Percentiles rank a stretch among this genome's conserved stretches.
These are phyloP conservation scores for Tonatia bakeri DNA, from an alignment of 2,113 vertebrate genomes.

Conservation along the genomic window DNA sequence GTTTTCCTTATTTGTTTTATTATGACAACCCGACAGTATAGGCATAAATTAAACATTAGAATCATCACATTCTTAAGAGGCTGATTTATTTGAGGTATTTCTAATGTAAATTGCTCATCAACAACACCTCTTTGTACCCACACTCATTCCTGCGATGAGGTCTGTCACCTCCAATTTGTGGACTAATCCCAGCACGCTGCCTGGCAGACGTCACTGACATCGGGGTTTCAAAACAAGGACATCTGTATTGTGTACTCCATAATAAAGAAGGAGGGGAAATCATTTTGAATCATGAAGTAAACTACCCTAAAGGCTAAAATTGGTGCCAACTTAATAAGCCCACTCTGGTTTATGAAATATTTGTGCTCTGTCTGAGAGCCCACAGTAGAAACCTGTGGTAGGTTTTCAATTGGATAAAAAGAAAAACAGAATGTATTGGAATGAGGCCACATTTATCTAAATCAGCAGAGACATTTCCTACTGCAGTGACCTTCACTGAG, in stretches of 20 bases:
- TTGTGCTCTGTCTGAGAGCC: constrained; percentile 68
- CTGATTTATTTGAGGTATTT: neutral
- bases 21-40: neutral
- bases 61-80: constrained; percentile 7
- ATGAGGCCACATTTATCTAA: constrained; percentile 76
- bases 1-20: constrained; percentile 20
- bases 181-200: neutral
- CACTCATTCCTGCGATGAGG: neutral
- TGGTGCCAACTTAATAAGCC: constrained; percentile 71
- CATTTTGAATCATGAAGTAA: constrained; percentile 46
- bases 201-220: neutral
- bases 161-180: neutral
- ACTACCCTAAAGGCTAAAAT: constrained; percentile 66
- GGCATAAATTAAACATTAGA: constrained; percentile 4
- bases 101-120: neutral
- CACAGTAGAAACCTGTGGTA: constrained; percentile 69
- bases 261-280: neutral
- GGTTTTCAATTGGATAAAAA: constrained; percentile 75
- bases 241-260: constrained; percentile 47
- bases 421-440: constrained; percentile 70
- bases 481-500: constrained; percentile 76
- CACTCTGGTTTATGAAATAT: constrained; percentile 74
- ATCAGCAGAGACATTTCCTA: constrained; percentile 74
- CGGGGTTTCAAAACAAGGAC: constrained; percentile 25
- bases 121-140: neutral